Conservation (phyloP, 2,888 invertebrate species). For the Campoplex nolae region DNA sequence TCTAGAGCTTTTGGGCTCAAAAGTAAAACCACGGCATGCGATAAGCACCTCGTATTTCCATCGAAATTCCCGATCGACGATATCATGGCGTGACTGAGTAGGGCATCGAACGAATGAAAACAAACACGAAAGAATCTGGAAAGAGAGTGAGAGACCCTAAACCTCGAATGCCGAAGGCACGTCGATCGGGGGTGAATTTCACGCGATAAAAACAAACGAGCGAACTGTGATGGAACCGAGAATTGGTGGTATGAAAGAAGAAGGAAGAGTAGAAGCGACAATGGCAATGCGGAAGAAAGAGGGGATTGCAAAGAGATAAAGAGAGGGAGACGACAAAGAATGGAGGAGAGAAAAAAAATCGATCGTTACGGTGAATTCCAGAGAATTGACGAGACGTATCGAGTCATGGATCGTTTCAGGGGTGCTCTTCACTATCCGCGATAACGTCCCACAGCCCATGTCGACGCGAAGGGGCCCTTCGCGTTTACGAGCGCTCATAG, state of each 20-base stretch:
- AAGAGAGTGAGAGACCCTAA: constrained; percentile 44
- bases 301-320: background rate
- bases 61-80: constrained; percentile 45
- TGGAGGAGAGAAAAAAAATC: constrained; percentile 34
- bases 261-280: constrained; percentile 35
- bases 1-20: constrained; percentile 15
- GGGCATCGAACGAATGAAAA: constrained; percentile 49
- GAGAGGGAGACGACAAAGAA: constrained; percentile 16
- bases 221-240: constrained; percentile 65
- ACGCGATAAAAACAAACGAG: constrained; percentile 69
- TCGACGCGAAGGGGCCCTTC: constrained; percentile 81
- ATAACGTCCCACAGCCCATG: constrained; percentile 75
- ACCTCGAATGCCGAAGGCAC: constrained; percentile 53
- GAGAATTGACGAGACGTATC: constrained; percentile 68
- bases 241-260: constrained; percentile 45
- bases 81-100: constrained; percentile 35
- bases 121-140: constrained; percentile 48
- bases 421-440: constrained; percentile 67
- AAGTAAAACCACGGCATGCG: constrained; percentile 14
- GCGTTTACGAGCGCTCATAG: constrained; percentile 79
- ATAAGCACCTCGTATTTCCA: constrained; percentile 47
- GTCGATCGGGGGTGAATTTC: constrained; percentile 62
- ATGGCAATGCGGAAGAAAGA: constrained; percentile 43
- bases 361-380: constrained; percentile 65
- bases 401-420: constrained; percentile 67